A percentile compares a stretch with the other conserved stretches of the same genome.
These are phyloP conservation scores for Erythrocercus mccallii DNA, from an alignment of 2,113 vertebrate genomes.

Conservation along the genomic window DNA sequence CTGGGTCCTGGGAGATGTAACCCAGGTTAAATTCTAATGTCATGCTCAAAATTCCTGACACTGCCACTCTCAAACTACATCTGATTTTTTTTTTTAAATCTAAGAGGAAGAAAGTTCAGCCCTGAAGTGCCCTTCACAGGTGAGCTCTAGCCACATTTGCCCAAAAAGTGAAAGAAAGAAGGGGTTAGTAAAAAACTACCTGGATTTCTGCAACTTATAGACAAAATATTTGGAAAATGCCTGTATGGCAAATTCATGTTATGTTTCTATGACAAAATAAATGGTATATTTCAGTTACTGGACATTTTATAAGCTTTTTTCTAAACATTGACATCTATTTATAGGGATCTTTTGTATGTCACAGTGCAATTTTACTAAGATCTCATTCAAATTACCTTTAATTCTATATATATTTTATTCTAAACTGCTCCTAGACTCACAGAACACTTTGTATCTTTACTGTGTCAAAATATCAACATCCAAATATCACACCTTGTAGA, in stretches of 20 bases:
- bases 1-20: rapidly evolving
- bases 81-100: neutral
- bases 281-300: neutral
- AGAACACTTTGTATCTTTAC: neutral
- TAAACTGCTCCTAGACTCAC: neutral
- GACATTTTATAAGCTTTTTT: neutral
- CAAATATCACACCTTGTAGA: neutral
- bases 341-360: neutral
- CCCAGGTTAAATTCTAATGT: neutral
- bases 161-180: neutral
- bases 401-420: neutral
- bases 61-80: neutral
- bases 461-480: neutral
- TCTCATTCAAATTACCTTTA: neutral
- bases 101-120: neutral
- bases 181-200: neutral
- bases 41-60: neutral
- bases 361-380: neutral
- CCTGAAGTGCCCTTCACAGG: neutral
- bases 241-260: neutral
- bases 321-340: neutral
- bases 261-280: neutral
- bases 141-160: neutral
- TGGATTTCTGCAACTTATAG: neutral
- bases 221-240: neutral